Evolutionary conservation across 2,797 vertebrate genomes (phyloP).

Genomic region (Myiothlypis chrysogaster): DNA sequence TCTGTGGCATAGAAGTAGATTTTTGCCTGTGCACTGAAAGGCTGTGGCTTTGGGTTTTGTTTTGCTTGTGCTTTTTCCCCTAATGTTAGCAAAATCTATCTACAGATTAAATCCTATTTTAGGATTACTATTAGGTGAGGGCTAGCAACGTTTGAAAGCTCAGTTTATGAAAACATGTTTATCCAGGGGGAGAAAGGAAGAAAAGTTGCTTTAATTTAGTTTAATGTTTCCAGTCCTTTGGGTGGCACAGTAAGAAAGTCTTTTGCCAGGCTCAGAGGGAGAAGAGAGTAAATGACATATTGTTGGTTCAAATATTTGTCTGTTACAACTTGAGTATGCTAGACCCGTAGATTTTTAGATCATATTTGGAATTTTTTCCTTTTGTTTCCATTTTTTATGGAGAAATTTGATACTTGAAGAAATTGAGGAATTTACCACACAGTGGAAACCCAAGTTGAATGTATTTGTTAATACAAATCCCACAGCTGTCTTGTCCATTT

Average conservation of each 20-base stretch:
- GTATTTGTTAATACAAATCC: neutral
- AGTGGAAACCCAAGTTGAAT: neutral
- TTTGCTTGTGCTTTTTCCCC: neutral
- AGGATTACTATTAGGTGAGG: neutral
- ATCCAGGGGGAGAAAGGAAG: neutral
- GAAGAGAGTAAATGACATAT: neutral
- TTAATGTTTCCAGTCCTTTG: conserved; percentile 7
- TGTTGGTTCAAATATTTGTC: neutral
- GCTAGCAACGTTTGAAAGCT: neutral
- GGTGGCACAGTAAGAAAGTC: neutral
- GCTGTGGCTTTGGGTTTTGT: neutral
- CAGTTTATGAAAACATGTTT: neutral
- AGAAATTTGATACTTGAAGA: neutral
- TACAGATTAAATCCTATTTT: neutral
- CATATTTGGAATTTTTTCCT: neutral
- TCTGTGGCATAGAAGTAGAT: rapidly evolving
- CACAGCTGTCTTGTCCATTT: neutral
- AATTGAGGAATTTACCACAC: neutral
- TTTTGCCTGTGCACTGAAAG: neutral
- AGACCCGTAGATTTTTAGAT: neutral
- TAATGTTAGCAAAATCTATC: neutral
- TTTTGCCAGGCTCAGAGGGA: neutral
- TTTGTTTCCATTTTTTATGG: conserved; percentile 4
- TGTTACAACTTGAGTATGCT: neutral
- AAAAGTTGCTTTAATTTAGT: conserved; percentile 32